Conservation (phyloP, 2,888 invertebrate genomes). For the Monoplex corrugatus region DNA sequence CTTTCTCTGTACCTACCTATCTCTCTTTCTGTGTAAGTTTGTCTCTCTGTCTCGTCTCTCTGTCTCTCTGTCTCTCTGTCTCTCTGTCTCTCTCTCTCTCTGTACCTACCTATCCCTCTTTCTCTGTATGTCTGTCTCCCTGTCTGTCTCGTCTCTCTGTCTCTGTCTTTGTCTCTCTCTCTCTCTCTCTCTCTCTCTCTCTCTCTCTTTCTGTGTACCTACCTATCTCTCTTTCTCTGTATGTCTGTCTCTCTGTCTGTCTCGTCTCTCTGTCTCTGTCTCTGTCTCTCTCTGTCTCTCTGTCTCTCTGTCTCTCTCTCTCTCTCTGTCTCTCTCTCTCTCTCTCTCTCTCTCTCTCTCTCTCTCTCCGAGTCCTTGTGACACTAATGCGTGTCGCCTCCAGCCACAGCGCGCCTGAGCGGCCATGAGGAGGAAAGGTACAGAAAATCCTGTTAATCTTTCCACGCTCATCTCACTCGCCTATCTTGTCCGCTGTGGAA, state of each 20-base stretch:
- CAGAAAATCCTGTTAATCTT: slow-evolving; percentile 39
- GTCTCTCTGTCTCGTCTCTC: not conserved
- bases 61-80: not conserved
- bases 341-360: slow-evolving; percentile 39
- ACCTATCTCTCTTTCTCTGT: not conserved
- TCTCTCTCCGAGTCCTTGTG: not conserved
- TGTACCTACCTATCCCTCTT: not conserved
- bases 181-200: not conserved
- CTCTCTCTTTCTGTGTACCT: not conserved
- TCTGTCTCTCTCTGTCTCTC: slow-evolving; percentile 14
- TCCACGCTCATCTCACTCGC: slow-evolving; percentile 21
- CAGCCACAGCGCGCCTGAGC: not conserved
- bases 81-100: not conserved
- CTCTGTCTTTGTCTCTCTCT: not conserved
- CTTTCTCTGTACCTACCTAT: not conserved
- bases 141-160: not conserved
- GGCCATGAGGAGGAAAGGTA: slow-evolving; percentile 5
- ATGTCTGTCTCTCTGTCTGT: not conserved
- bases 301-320: slow-evolving; percentile 46
- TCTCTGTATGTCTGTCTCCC: not conserved
- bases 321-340: slow-evolving; percentile 31
- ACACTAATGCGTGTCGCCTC: slow-evolving; percentile 28
- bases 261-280: slow-evolving; percentile 15
- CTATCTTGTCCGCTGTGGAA: slow-evolving; percentile 22
- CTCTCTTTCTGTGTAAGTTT: not conserved